Evolutionary conservation across 2,113 vertebrate species (phyloP).

Genomic region (Monopterus albus): DNA sequence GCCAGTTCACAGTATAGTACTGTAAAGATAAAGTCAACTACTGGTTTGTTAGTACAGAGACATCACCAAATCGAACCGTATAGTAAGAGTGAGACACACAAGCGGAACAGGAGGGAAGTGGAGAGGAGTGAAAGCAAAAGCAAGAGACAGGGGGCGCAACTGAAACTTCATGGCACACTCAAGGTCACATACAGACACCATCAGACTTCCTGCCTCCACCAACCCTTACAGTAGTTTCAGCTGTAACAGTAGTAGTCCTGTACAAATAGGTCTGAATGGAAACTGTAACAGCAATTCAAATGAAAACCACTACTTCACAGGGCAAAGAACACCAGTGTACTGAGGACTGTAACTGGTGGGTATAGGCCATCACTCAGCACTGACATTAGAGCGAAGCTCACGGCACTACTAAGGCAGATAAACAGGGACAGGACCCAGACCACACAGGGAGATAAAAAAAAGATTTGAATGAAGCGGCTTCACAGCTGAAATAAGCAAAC

Average conservation of each 20-base stretch:
- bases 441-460: no score
- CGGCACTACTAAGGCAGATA: not conserved
- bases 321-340: conserved; percentile 49
- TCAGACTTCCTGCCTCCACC: conserved; percentile 40
- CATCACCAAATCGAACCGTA: not conserved
- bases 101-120: not conserved
- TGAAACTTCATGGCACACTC: conserved; percentile 26
- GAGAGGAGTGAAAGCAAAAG: conserved; percentile 15
- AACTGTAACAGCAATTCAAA: conserved; percentile 57
- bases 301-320: conserved; percentile 58
- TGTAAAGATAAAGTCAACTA: not conserved
- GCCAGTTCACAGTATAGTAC: conserved; percentile 2
- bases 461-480: no score
- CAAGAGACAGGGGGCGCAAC: not conserved
- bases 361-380: no score
- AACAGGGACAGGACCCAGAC: not conserved
- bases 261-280: conserved; percentile 46
- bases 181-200: conserved; percentile 51
- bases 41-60: not conserved
- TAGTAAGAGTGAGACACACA: no score
- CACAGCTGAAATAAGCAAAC: not conserved
- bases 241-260: conserved; percentile 51
- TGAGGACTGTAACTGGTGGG: no score
- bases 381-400: conserved; percentile 23
- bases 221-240: conserved; percentile 31